Conservation (phyloP, 2,113 vertebrate species). For the Lamprologus sp. region DNA sequence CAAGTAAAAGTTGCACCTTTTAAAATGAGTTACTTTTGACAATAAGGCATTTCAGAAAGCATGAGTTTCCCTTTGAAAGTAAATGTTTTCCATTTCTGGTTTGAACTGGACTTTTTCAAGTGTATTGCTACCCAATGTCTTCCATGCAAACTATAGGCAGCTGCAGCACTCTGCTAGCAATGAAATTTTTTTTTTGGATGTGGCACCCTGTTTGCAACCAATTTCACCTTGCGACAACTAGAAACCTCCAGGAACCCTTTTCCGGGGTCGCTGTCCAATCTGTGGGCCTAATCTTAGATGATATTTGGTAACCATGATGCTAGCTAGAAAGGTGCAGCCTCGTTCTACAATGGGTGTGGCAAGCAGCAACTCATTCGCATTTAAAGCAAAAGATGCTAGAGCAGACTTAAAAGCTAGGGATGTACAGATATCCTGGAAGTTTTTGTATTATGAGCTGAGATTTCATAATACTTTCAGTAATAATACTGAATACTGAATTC, state of each 20-base stretch:
- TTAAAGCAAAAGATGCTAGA: not conserved
- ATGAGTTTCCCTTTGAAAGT: not conserved
- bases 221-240: not conserved
- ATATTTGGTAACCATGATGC: not conserved
- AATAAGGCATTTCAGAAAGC: not conserved
- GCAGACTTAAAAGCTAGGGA: not conserved
- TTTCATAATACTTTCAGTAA: not conserved
- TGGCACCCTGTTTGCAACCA: not conserved
- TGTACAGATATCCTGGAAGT: not conserved
- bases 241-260: not conserved
- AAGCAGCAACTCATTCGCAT: not conserved
- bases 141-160: not conserved
- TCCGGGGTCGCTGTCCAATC: not conserved
- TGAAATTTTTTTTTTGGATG: fast-evolving
- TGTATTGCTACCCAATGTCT: not conserved
- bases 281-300: not conserved
- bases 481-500: no score
- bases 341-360: not conserved
- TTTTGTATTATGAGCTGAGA: not conserved
- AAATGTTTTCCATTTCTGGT: not conserved
- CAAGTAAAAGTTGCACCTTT: not conserved
- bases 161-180: not conserved
- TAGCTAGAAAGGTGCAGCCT: not conserved
- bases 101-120: not conserved
- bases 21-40: not conserved